Evolutionary conservation across 2,113 vertebrate species (phyloP).

Genomic region (Ammodytes dubius): DNA sequence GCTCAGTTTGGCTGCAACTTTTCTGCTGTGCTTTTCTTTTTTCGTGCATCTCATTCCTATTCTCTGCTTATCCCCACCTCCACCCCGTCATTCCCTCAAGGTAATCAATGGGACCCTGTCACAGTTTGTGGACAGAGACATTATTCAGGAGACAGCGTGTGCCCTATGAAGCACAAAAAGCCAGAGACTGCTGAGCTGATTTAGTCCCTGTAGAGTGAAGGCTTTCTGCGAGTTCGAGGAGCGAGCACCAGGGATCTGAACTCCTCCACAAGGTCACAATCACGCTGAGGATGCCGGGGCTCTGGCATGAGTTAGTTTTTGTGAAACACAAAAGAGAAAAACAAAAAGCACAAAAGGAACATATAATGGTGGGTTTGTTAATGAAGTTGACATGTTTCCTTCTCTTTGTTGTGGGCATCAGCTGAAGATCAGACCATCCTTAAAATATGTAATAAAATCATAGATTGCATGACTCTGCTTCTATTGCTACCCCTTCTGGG

Average conservation of each 20-base stretch:
- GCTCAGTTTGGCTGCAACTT: slow-evolving; percentile 32
- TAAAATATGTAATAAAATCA: slow-evolving; percentile 75
- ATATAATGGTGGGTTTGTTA: slow-evolving; percentile 66
- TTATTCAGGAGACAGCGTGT: slow-evolving; percentile 59
- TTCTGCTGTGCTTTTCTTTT: neutral
- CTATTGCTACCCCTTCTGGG: slow-evolving; percentile 57
- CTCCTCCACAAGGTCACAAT: slow-evolving; percentile 49
- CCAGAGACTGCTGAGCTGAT: slow-evolving; percentile 34
- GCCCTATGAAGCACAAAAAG: slow-evolving; percentile 28
- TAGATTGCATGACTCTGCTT: slow-evolving; percentile 57
- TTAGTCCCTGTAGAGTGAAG: slow-evolving; percentile 53
- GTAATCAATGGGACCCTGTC: slow-evolving; percentile 64
- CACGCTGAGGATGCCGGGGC: slow-evolving; percentile 16
- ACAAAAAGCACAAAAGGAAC: slow-evolving; percentile 71
- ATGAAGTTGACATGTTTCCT: slow-evolving; percentile 71
- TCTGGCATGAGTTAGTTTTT: slow-evolving; percentile 65
- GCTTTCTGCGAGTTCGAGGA: slow-evolving; percentile 63
- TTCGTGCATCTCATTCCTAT: slow-evolving; percentile 39
- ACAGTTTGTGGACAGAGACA: slow-evolving; percentile 56
- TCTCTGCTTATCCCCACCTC: neutral
- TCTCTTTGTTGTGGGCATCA: slow-evolving; percentile 80
- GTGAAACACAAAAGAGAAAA: slow-evolving; percentile 61
- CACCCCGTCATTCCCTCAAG: slow-evolving; percentile 25
- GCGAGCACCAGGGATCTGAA: slow-evolving; percentile 42
- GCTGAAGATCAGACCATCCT: slow-evolving; percentile 65